phyloP scores from a whole-genome alignment of 1,140 invertebrate species.

The Sinonovacula constricta region DNA sequence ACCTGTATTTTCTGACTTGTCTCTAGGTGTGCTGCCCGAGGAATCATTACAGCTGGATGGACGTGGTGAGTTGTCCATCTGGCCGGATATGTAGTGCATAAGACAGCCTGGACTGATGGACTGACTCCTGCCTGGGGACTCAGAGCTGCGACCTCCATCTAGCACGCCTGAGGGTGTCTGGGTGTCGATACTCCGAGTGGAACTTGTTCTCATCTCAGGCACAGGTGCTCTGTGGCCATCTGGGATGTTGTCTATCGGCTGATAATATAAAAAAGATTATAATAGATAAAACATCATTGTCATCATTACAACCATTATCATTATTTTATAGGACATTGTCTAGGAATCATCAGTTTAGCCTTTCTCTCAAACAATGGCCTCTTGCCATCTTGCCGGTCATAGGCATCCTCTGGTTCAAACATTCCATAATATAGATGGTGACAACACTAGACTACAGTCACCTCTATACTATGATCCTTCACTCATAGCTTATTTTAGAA shows the following conservation, averaged over 20 bases:
- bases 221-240: constrained; percentile 46
- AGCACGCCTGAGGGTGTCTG: constrained; percentile 43
- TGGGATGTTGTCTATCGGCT: constrained; percentile 32
- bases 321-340: too few species aligned
- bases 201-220: constrained; percentile 29
- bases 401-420: too few species aligned
- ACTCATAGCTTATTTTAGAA: too few species aligned
- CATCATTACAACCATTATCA: too few species aligned
- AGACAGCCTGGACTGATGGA: constrained; percentile 36
- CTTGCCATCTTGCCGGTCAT: too few species aligned
- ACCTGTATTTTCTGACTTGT: constrained; percentile 47
- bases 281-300: too few species aligned
- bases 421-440: too few species aligned
- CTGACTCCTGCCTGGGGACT: constrained; percentile 17
- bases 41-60: constrained; percentile 48
- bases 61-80: constrained; percentile 33
- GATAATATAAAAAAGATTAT: background rate
- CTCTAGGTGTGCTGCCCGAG: constrained; percentile 46
- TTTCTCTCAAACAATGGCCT: too few species aligned
- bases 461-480: too few species aligned
- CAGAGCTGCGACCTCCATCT: constrained; percentile 23
- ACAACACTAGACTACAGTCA: too few species aligned
- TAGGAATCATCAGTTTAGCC: too few species aligned
- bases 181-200: constrained; percentile 41
- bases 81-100: constrained; percentile 33